Percentiles rank a stretch among this genome's conserved stretches.
Conservation (phyloP, 1,140 invertebrate species). For the Heliconius nattereri region DNA sequence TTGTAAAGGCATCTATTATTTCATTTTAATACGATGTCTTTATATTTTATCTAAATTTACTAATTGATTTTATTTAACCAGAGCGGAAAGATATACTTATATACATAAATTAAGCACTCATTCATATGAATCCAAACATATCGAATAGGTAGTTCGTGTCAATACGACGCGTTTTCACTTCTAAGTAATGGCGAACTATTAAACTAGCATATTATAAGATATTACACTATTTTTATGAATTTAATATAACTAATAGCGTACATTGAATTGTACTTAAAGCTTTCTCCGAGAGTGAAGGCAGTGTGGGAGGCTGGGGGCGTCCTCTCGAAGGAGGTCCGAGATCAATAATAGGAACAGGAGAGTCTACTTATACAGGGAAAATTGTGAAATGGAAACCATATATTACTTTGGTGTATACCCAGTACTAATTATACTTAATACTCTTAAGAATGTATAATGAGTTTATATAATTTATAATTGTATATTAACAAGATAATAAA, state of each 20-base stretch:
- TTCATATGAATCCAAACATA: not conserved
- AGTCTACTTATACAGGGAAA: conserved; percentile 9
- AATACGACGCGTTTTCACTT: not conserved
- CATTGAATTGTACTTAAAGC: conserved; percentile 21
- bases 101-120: not conserved
- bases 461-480: not conserved
- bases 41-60: too few species aligned
- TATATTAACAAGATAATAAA: not conserved
- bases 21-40: not conserved
- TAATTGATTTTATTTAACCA: too few species aligned
- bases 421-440: not conserved
- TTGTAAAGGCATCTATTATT: not conserved
- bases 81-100: not conserved
- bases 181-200: not conserved
- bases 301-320: conserved; percentile 20
- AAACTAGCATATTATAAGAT: not conserved
- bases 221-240: not conserved
- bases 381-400: conserved; percentile 3
- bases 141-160: not conserved
- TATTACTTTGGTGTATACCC: not conserved
- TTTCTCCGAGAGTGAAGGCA: conserved; percentile 19
- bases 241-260: conserved; percentile 10
- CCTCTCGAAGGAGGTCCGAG: conserved; percentile 21
- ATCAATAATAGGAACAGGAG: conserved; percentile 22
- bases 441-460: not conserved